Conservation (phyloP, 1,140 invertebrate genomes). For the Drosophila novamexicana region DNA sequence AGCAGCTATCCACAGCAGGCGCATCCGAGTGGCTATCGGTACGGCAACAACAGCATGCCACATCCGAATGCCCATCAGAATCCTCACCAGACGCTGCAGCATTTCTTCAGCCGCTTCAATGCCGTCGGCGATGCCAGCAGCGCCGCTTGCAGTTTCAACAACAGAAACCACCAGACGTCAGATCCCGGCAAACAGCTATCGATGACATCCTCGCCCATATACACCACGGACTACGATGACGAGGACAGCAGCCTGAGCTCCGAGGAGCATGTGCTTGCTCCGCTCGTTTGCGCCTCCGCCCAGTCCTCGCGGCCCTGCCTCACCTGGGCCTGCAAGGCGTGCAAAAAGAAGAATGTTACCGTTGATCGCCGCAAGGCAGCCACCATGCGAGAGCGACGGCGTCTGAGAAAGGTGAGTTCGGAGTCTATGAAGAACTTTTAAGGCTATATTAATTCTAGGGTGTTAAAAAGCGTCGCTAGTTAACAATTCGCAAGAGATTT, state of each 20-base stretch:
- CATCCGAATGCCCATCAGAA: conserved; percentile 29
- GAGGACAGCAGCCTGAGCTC: conserved; percentile 81
- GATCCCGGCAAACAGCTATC: conserved; percentile 55
- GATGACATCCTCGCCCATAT: conserved; percentile 74
- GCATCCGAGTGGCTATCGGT: conserved; percentile 41
- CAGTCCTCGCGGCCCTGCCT: conserved; percentile 91
- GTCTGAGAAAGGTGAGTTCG: conserved; percentile 92
- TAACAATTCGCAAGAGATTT: too few relatives aligned
- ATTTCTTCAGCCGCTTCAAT: conserved; percentile 79
- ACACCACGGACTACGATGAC: conserved; percentile 80
- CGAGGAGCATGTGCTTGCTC: conserved; percentile 86
- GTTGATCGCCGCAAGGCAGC: conserved; percentile 98
- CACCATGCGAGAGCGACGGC: conserved; percentile 95
- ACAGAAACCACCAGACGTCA: conserved; percentile 28
- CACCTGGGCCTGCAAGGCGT: conserved; percentile 98
- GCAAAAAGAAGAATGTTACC: conserved; percentile 96
- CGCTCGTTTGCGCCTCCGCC: conserved; percentile 81
- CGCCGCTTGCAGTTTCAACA: conserved; percentile 19
- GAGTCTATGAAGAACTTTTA: too few relatives aligned
- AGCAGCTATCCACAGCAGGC: conserved; percentile 54
- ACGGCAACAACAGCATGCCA: conserved; percentile 19
- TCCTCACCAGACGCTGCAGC: conserved; percentile 74
- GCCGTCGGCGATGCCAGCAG: conserved; percentile 66
- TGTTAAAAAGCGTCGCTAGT: too few relatives aligned
- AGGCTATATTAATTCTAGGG: too few relatives aligned